Percentiles rank a stretch among this genome's conserved stretches.
These are phyloP conservation scores for Cacatua alba DNA, from an alignment of 2,113 vertebrate species.

Conservation along the genomic window DNA sequence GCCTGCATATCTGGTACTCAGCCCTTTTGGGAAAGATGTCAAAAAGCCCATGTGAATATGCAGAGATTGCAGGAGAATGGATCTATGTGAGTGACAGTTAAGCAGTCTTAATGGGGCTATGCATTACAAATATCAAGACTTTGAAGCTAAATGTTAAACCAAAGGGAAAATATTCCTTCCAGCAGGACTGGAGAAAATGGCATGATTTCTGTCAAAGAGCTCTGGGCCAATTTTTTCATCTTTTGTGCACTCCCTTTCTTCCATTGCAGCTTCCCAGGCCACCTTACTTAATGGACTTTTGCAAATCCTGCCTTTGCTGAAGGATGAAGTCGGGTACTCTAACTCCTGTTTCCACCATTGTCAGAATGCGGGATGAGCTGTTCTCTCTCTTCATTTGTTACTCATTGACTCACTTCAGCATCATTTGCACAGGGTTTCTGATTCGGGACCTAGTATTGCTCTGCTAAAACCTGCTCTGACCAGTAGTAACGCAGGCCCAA, in stretches of 20 bases:
- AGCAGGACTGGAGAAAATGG: background rate
- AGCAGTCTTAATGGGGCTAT: background rate
- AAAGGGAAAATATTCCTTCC: background rate
- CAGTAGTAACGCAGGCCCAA: background rate
- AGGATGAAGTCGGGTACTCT: background rate
- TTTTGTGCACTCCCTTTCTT: background rate
- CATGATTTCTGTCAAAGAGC: background rate
- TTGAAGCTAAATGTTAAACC: constrained; percentile 5
- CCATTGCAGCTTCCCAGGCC: background rate
- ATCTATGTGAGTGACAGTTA: background rate
- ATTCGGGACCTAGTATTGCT: background rate
- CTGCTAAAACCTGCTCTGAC: background rate
- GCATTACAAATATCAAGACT: background rate
- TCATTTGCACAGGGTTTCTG: background rate
- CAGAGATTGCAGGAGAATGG: background rate
- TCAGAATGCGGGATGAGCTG: background rate
- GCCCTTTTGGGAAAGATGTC: background rate
- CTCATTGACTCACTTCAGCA: background rate
- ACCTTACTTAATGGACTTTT: background rate
- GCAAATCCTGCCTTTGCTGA: background rate
- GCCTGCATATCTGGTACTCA: background rate
- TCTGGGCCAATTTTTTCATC: background rate
- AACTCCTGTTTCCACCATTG: background rate
- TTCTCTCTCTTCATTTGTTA: background rate
- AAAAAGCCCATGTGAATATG: background rate